phyloP scores from a whole-genome alignment of 2,888 invertebrate species.

The Xiphydria camelus region DNA sequence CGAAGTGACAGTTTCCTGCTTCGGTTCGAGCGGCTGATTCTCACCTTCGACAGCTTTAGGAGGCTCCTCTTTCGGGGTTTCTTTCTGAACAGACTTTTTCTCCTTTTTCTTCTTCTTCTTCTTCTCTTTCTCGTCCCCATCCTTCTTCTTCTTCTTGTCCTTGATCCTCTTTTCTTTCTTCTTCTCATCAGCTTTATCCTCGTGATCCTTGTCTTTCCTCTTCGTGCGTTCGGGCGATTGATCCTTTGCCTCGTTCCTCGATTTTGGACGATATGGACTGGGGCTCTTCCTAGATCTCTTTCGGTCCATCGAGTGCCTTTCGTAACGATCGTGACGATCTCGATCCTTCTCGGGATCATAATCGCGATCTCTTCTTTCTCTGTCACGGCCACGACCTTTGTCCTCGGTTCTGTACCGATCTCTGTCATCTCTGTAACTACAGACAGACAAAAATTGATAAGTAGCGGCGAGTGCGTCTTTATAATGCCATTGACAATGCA shows the following conservation, averaged over 20 bases:
- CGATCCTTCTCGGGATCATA: conserved; percentile 53
- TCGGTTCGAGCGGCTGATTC: conserved; percentile 1
- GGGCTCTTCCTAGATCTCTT: conserved; percentile 55
- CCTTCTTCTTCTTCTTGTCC: conserved; percentile 59
- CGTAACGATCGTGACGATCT: conserved; percentile 58
- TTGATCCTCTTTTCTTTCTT: conserved; percentile 59
- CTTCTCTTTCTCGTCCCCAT: conserved; percentile 64
- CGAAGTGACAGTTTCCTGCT: conserved; percentile 5
- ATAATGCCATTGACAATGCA: no score
- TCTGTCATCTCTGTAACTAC: conserved; percentile 54
- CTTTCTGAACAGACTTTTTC: conserved; percentile 49
- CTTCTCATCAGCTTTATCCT: conserved; percentile 45
- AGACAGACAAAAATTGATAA: neutral
- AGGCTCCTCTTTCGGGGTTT: conserved; percentile 28
- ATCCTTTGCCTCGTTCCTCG: conserved; percentile 56
- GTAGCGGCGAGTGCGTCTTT: no score
- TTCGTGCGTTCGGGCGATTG: conserved; percentile 54
- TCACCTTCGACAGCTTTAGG: conserved; percentile 14
- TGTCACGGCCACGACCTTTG: conserved; percentile 59
- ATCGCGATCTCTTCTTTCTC: conserved; percentile 46
- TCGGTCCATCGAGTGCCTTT: conserved; percentile 45
- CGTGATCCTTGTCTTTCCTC: conserved; percentile 64
- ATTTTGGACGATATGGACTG: conserved; percentile 46
- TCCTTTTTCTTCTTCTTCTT: conserved; percentile 57
- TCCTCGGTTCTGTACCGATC: conserved; percentile 48